These are phyloP conservation scores for Blomia tropicalis DNA, from an alignment of 2,888 invertebrate species.

Conservation along the genomic window DNA sequence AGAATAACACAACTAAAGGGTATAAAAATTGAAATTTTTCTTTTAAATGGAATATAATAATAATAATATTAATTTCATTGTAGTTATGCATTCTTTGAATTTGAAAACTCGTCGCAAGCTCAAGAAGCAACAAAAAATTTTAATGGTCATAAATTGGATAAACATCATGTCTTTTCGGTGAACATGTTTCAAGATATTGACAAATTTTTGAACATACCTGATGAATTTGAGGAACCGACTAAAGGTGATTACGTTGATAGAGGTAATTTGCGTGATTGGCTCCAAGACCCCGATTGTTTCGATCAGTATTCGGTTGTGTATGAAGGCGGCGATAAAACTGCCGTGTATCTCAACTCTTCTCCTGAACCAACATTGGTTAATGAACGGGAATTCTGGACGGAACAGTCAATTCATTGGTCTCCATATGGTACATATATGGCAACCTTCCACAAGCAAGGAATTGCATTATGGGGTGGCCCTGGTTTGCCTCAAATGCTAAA, in stretches of 20 bases:
- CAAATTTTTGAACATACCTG: slow-evolving; percentile 75
- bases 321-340: slow-evolving; percentile 61
- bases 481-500: slow-evolving; percentile 77
- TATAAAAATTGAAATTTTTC: slow-evolving; percentile 33
- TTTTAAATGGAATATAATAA: not conserved
- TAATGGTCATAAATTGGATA: slow-evolving; percentile 82
- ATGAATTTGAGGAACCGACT: slow-evolving; percentile 79
- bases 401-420: slow-evolving; percentile 76
- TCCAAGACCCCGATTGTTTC: slow-evolving; percentile 81
- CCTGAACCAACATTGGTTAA: slow-evolving; percentile 69
- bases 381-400: slow-evolving; percentile 45
- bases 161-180: slow-evolving; percentile 78
- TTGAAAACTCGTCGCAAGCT: slow-evolving; percentile 62
- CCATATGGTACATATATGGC: slow-evolving; percentile 89
- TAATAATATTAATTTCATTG: slow-evolving; percentile 26
- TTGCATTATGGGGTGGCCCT: slow-evolving; percentile 92
- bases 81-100: slow-evolving; percentile 78
- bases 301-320: slow-evolving; percentile 86
- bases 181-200: slow-evolving; percentile 89
- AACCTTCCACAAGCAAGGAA: slow-evolving; percentile 87
- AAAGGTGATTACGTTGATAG: slow-evolving; percentile 77
- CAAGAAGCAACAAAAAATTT: slow-evolving; percentile 63
- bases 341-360: slow-evolving; percentile 71
- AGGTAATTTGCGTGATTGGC: slow-evolving; percentile 77
- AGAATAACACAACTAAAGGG: slow-evolving; percentile 70